Evolutionary conservation across 2,797 vertebrate species (phyloP), one percentile per base, ranked within the genome.

Genomic region (Meriones psammophilus): DNA sequence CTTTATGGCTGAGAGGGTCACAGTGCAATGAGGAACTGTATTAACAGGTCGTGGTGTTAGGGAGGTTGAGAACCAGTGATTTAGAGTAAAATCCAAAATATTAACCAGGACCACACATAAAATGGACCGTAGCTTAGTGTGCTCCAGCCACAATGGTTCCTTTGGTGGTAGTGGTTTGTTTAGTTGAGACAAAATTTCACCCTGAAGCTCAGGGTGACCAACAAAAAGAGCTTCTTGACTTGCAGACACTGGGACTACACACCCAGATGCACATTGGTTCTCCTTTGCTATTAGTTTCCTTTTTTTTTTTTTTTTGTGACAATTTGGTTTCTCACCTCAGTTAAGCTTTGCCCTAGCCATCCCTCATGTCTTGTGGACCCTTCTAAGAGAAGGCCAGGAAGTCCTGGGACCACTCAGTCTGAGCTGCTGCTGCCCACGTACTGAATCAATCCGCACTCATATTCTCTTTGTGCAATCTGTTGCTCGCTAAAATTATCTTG

Each of bases 61-160:
- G 39, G 46, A 66, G 28, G 39, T 22, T 46, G 28, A 66, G 17
- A 46, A 66, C 26, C 39, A 84, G 60, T 33, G 17, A 66, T 66
- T 30, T 50, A 80, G 89, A 94, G 95, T 56, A 85, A 83, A 93
- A 64, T 69, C 64, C 18, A 88, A 89, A 64, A 50, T 46, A 8
- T 10, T 46, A 56, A 81, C 46, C 7, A 71, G 36, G 62, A 56
- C 0, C 1, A 20, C 79, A 46, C 9, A 68, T 91, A 83, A 91
- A 91, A 94, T 26, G 7, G 22, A 87, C 28, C 5, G 2, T 93
- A 39, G 33, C 50, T 71, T 71, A 60, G 3, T 78, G 20, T 88
- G 62, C 12, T 95, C 26, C 60, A 87, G 60, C n/a, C 66, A 88
- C 18, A 24, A 2, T 62, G 18, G 1, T 28, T 26, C 26, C 86